phyloP scores from a whole-genome alignment of 2,888 invertebrate genomes.

The Caenorhabditis macrosperma region DNA sequence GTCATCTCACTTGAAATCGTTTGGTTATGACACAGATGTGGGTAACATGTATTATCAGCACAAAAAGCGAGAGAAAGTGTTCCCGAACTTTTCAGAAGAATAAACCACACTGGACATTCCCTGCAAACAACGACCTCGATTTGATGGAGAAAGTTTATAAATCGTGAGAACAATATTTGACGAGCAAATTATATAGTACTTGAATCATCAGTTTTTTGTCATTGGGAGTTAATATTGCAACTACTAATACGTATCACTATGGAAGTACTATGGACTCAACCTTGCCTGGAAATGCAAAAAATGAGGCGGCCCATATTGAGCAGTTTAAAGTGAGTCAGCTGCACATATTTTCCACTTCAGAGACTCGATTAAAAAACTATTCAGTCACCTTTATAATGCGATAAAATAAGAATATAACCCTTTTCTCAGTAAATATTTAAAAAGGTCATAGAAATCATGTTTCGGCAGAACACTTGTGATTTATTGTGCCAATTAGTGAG shows the following conservation, averaged over 20 bases:
- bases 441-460: too few species aligned
- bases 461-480: slow-evolving; percentile 29
- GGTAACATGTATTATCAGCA: background rate
- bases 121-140: slow-evolving; percentile 15
- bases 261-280: slow-evolving; percentile 32
- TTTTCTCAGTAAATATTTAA: too few species aligned
- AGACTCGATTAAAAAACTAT: too few species aligned
- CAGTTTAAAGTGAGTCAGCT: slow-evolving; percentile 23
- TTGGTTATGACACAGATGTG: slow-evolving; percentile 45
- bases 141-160: slow-evolving; percentile 35
- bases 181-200: too few species aligned
- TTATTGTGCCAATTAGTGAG: background rate
- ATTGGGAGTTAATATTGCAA: slow-evolving; percentile 14
- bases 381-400: too few species aligned
- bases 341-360: too few species aligned
- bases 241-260: slow-evolving; percentile 59
- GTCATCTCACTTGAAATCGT: slow-evolving; percentile 11
- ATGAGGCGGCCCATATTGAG: background rate
- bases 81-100: background rate
- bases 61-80: background rate
- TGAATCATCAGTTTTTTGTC: slow-evolving; percentile 20
- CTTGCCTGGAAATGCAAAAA: background rate
- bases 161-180: slow-evolving; percentile 21
- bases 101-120: slow-evolving; percentile 51
- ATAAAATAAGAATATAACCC: too few species aligned